Conservation (phyloP, 1,140 invertebrate species). For the Lamellibrachia luymesi region DNA sequence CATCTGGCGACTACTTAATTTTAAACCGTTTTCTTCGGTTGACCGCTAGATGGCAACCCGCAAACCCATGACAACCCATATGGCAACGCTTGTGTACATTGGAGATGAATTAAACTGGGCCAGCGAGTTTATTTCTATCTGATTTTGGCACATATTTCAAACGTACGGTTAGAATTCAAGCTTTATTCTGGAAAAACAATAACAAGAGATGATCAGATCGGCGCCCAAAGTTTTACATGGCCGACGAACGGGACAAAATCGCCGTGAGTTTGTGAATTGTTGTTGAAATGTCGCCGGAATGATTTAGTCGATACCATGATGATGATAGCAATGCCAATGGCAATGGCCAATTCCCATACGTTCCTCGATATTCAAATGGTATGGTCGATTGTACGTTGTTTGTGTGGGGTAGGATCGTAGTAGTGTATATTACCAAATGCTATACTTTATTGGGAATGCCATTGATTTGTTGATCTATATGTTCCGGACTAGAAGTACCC, state of each 20-base stretch:
- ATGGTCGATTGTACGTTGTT: no score
- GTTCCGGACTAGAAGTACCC: no score
- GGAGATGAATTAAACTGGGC: neutral
- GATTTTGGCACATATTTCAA: neutral
- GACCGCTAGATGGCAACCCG: neutral
- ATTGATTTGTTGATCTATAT: no score
- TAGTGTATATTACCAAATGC: no score
- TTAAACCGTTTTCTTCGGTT: neutral
- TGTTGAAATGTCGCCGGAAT: neutral
- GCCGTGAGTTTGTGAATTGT: neutral
- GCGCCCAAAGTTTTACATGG: neutral
- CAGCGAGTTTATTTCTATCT: neutral
- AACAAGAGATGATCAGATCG: neutral
- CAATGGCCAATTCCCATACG: neutral
- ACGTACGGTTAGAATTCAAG: neutral
- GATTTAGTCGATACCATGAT: neutral
- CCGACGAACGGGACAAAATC: neutral
- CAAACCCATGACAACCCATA: neutral
- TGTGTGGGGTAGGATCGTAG: no score
- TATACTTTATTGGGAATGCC: no score
- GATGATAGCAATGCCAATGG: no score
- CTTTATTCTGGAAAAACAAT: neutral
- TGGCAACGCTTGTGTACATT: neutral
- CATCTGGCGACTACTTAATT: neutral
- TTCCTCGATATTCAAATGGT: no score